Evolutionary conservation across 2,888 invertebrate genomes (phyloP), one percentile per base, ranked within the genome.

Genomic region (Synanthedon andrenaeformis): DNA sequence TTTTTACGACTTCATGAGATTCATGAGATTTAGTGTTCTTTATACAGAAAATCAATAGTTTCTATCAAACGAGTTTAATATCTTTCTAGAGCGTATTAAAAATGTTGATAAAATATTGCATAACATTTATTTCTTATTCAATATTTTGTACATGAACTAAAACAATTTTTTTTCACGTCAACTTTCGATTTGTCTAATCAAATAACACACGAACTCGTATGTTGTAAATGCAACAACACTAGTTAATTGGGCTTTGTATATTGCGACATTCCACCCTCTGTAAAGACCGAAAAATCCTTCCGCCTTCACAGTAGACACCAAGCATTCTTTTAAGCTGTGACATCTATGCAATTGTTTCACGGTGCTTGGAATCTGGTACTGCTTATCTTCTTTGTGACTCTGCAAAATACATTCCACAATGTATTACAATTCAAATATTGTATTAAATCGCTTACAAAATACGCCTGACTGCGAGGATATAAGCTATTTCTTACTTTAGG

Each of bases 221-320:
- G 75, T 67, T 0, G 82, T 81, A 56, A 79, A 86, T 3, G 54
- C 52, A 0, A 78, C 60, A 0, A 86, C 54, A 52, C 77, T 83
- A 1, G 79, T 74, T 1, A 82, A 1, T 48, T 83, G 82, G 0
- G 86, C 73, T 52, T 86, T 86, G 54, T 67, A 70, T 0, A 82
- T 61, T 0, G 85, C 82, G 8, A 85, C 69, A 1, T 63, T 60
- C 73, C 77, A 78, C 0, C 86, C 86, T 14, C 75, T 61, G 56
- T 65, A 86, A 0, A 84, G 63, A 0, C 86, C 86, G 1, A 5
- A 11, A 0, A 77, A 0, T 0, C 86, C 86, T 3, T 81, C 81
- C 0, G 58, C 55, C 51, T 61, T 60, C 35, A 74, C 63, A 0
- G 75, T 72, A 0, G 66, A 50, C 0, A 50, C 1, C 0, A 85